Percentiles rank a stretch among this genome's conserved stretches.
Conservation (phyloP, 2,797 vertebrate species). For the Delichon dasypus region DNA sequence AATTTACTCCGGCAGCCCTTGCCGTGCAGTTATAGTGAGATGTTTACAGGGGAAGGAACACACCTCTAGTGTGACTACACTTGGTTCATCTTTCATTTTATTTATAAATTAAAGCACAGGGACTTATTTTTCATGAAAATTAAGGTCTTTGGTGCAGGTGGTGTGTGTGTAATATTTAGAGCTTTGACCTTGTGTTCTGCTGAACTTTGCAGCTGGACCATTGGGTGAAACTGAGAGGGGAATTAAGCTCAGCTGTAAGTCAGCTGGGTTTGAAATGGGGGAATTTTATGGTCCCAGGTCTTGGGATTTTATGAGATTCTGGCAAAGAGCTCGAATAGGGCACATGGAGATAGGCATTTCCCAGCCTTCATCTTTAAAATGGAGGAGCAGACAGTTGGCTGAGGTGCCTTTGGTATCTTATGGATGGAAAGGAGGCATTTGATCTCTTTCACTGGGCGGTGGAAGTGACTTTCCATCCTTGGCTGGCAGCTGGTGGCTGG, state of each 20-base stretch:
- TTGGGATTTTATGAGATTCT: neutral
- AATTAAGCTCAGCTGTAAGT: neutral
- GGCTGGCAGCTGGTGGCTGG: neutral
- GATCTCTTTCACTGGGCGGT: neutral
- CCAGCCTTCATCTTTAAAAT: constrained; percentile 5
- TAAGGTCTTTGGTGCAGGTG: neutral
- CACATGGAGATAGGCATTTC: neutral
- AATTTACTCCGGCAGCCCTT: neutral
- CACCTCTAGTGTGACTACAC: neutral
- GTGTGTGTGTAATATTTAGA: neutral
- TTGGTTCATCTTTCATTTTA: constrained; percentile 22
- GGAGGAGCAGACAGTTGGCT: neutral
- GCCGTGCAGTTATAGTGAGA: accelerated
- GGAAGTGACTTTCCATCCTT: neutral
- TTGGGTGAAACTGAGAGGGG: neutral
- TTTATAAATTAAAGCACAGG: constrained; percentile 6
- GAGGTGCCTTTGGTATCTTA: neutral
- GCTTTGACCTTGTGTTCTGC: neutral
- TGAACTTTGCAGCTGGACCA: neutral
- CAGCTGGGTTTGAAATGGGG: neutral
- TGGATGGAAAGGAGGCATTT: neutral
- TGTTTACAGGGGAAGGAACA: neutral
- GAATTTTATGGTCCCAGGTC: neutral
- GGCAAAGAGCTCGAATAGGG: neutral
- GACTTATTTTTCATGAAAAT: neutral